Percentiles rank a stretch among this genome's conserved stretches.
Evolutionary conservation across 2,797 vertebrate genomes (phyloP).

Genomic region (Muscicapa striata): DNA sequence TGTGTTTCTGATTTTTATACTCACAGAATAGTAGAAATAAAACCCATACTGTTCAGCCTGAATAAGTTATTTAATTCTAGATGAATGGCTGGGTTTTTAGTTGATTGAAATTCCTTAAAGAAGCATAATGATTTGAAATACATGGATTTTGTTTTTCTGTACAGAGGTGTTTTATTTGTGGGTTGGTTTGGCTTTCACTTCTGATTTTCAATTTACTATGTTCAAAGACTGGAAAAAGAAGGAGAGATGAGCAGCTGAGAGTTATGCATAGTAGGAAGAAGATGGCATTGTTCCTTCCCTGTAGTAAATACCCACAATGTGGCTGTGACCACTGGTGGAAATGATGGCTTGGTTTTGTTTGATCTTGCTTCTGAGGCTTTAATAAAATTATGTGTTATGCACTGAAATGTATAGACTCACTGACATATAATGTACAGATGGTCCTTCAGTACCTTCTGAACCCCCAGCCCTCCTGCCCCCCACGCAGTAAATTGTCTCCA

Average conservation of each 20-base stretch:
- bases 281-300: neutral
- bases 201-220: neutral
- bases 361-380: neutral
- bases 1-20: neutral
- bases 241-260: neutral
- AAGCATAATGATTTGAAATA: neutral
- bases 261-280: neutral
- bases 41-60: neutral
- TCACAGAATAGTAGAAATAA: neutral
- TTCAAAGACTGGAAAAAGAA: neutral
- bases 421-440: neutral
- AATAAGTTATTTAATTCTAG: neutral
- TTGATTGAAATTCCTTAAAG: neutral
- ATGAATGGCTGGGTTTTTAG: neutral
- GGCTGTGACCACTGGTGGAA: neutral
- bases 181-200: neutral
- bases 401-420: neutral
- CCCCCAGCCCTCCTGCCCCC: too few species aligned
- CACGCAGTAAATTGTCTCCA: neutral
- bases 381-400: neutral
- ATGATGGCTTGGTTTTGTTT: fast-evolving
- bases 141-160: neutral
- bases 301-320: neutral
- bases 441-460: neutral
- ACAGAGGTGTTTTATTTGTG: neutral